Evolutionary conservation across 1,140 invertebrate species (phyloP).

Genomic region (Lethrus apterus): DNA sequence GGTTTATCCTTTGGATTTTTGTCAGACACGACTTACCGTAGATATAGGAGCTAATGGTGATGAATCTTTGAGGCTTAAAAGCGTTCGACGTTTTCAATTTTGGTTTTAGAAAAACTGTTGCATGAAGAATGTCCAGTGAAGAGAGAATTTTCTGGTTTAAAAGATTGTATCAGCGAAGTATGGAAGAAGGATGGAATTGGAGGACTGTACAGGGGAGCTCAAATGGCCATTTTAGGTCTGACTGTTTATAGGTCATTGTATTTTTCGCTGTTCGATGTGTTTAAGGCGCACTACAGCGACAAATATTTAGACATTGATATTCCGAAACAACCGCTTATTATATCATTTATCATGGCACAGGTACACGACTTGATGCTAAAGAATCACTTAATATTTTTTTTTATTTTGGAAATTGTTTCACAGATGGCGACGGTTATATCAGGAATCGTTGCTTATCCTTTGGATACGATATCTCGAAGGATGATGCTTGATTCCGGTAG

Average conservation of each 20-base stretch:
- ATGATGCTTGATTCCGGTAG: constrained; percentile 14
- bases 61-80: too few species aligned
- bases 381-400: not conserved
- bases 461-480: constrained; percentile 10
- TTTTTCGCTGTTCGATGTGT: constrained; percentile 13
- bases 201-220: constrained; percentile 11
- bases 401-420: not conserved
- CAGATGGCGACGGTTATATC: constrained; percentile 7
- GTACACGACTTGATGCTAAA: too few species aligned
- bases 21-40: constrained; percentile 9
- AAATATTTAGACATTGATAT: not conserved
- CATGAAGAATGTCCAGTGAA: too few species aligned
- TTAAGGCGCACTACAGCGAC: not conserved
- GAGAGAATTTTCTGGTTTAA: constrained; percentile 15
- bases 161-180: not conserved
- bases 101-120: too few species aligned
- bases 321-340: not conserved
- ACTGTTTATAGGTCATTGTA: constrained; percentile 14
- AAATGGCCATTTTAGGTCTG: constrained; percentile 3
- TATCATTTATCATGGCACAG: constrained; percentile 1
- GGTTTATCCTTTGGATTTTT: constrained; percentile 17
- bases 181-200: not conserved
- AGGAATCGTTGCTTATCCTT: constrained; percentile 13
- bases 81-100: too few species aligned
- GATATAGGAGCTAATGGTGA: constrained; percentile 12